Conservation (phyloP, 1,140 invertebrate genomes). For the Leptopilina clavipes region DNA sequence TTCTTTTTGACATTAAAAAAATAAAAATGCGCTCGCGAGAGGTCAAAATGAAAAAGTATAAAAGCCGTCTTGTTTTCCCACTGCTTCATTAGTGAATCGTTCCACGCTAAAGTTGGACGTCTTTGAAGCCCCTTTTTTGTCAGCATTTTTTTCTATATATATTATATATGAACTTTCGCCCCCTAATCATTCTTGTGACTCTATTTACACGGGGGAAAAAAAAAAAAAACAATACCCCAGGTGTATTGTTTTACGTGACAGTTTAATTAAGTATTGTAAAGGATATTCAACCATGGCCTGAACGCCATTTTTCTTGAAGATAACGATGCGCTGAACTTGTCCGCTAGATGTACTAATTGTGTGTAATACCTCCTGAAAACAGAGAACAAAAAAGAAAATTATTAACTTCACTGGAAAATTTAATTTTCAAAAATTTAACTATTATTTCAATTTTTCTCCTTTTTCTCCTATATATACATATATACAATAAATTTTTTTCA, state of each 20-base stretch:
- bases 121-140: background rate
- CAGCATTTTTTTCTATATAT: background rate
- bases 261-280: slow-evolving; percentile 76
- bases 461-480: no score
- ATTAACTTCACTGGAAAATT: no score
- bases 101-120: background rate
- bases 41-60: background rate
- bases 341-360: slow-evolving; percentile 96
- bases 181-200: slow-evolving; percentile 20
- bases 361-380: slow-evolving; percentile 97
- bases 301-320: slow-evolving; percentile 99
- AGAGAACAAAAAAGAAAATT: slow-evolving; percentile 65
- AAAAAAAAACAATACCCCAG: slow-evolving; percentile 8
- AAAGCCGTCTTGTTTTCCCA: background rate
- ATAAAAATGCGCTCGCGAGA: background rate
- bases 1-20: background rate
- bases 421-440: background rate
- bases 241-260: slow-evolving; percentile 27
- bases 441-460: no score
- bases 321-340: slow-evolving; percentile 97
- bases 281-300: slow-evolving; percentile 99
- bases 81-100: slow-evolving; percentile 26
- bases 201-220: slow-evolving; percentile 35
- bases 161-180: background rate
- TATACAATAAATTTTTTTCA: no score